Base-by-base conservation (phyloP, 2,888 invertebrate genomes). In the Acleris emargana region DNA sequence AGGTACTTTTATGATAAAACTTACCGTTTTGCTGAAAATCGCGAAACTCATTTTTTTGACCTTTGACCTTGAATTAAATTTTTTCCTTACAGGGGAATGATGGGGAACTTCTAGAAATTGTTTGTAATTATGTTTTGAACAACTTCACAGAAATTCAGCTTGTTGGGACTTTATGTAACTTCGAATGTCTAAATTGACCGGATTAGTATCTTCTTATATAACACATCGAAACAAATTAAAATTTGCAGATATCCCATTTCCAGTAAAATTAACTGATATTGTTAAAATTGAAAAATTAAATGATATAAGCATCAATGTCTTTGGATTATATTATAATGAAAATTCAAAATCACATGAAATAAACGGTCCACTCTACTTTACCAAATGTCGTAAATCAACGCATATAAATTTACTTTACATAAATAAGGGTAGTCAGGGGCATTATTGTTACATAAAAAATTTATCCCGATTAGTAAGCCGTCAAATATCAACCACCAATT, bases 231-330 rank as follows among this genome's bases (percentile, higher is more conserved):
- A 73, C 68, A 73, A 73, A 69, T 47, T 73, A 0, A 74, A 74
- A 38, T 74, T 74, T 67, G 43, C 64, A 38, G 64, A 68, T 38
- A 60, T 79, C 47, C 55, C 62, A n/a, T 76, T 76, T 47, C 75
- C 76, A 6, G 63, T 76, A 17, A 71, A 75, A 66, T 60, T 75
- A 32, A 60, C 51, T 22, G 77, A 76, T 63, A 72, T 78, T 51
- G 6, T 49, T 45, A 74, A 73, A 72, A 53, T 75, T 25, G 74
- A 76, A 64, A 66, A 64, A 49, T 58, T 67, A 64, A 78, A 76
- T 61, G 53, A 74, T 59, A 67, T 76, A 6, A 76, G 76, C 58
- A 71, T 75, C 18, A 75, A 76, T 66, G 73, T 76, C 53, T 76
- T 72, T 68, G 72, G 72, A n/a, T 67, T 78, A 68, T 71, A 75